A percentile compares a stretch with the other conserved stretches of the same genome.
Conservation (phyloP, 2,888 invertebrate species). For the Synergus japonicus region DNA sequence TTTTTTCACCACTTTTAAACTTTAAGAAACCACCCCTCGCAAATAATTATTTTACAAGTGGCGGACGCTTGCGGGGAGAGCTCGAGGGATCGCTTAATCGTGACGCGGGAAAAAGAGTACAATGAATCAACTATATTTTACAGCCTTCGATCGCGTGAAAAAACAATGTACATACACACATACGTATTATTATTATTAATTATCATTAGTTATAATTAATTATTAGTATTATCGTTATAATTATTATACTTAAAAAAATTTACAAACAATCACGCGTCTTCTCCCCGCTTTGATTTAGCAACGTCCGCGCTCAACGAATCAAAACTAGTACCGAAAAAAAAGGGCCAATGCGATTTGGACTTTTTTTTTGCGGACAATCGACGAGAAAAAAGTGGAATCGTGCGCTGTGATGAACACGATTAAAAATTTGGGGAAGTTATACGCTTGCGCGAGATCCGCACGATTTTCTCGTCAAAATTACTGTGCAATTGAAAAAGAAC, state of each 20-base stretch:
- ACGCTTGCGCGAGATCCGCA: neutral
- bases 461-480: neutral
- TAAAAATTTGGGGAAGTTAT: constrained; percentile 48
- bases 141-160: constrained; percentile 37
- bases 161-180: constrained; percentile 40
- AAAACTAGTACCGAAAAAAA: neutral
- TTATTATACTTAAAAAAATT: constrained; percentile 37
- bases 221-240: constrained; percentile 11
- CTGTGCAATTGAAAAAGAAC: neutral
- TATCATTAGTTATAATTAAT: constrained; percentile 17
- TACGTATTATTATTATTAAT: constrained; percentile 32
- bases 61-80: constrained; percentile 45
- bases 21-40: neutral
- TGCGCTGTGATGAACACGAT: constrained; percentile 18
- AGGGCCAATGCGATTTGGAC: neutral
- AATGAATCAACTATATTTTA: constrained; percentile 34
- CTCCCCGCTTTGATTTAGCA: constrained; percentile 24
- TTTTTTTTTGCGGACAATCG: neutral
- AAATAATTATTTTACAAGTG: constrained; percentile 37
- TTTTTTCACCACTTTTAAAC: neutral
- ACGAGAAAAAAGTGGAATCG: constrained; percentile 37
- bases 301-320: neutral
- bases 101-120: constrained; percentile 31
- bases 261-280: constrained; percentile 39
- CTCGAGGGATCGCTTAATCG: constrained; percentile 6